phyloP scores from a whole-genome alignment of 2,797 vertebrate genomes.

The Esox lucius region DNA sequence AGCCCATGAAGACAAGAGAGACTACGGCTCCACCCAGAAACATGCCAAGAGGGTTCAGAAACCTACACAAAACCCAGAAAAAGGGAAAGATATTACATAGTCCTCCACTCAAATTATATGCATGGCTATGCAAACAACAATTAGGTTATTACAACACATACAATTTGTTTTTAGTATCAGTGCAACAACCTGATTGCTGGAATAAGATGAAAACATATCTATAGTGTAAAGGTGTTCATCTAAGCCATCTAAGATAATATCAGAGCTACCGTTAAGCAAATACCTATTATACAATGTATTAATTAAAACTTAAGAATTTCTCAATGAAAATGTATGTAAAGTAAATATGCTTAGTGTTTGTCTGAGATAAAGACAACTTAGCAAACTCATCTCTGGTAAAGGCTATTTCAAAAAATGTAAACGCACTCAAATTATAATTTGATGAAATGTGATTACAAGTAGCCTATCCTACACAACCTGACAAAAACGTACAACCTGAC shows the following conservation, averaged over 20 bases:
- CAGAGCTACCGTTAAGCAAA: neutral
- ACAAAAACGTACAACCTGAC: neutral
- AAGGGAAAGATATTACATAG: neutral
- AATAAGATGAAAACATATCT: conserved; percentile 13
- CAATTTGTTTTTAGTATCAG: too few relatives aligned
- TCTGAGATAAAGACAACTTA: neutral
- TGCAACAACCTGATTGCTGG: conserved; percentile 50
- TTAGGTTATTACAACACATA: neutral
- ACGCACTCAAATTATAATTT: neutral
- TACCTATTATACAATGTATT: neutral
- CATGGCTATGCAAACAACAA: conserved; percentile 10
- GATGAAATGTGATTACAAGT: neutral
- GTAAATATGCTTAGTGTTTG: neutral
- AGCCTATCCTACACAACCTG: neutral
- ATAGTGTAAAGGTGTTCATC: neutral
- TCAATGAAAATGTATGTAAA: neutral
- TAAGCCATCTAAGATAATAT: neutral
- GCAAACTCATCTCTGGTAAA: neutral
- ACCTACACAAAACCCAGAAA: conserved; percentile 69
- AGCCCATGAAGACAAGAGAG: conserved; percentile 86
- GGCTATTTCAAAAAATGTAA: neutral
- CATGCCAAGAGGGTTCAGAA: conserved; percentile 93
- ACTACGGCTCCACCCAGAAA: conserved; percentile 89
- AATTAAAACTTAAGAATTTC: neutral
- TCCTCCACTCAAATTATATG: neutral